These are phyloP conservation scores for Podarcis siculus DNA, from an alignment of 2,797 vertebrate genomes.

Conservation along the genomic window DNA sequence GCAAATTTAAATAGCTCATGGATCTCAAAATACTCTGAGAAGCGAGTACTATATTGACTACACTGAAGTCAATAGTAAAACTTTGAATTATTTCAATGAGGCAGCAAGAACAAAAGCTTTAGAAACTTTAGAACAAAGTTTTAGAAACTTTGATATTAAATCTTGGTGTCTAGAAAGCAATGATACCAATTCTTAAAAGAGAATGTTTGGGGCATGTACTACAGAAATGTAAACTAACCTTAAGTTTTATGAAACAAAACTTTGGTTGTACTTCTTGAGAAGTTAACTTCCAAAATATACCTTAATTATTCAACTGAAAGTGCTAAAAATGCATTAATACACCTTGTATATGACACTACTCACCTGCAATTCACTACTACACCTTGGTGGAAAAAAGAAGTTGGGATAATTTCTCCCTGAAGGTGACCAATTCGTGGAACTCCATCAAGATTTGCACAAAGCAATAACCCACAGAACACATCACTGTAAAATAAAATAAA, in stretches of 20 bases:
- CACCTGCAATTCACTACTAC: constrained; percentile 97
- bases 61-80: background rate
- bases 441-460: constrained; percentile 92
- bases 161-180: background rate
- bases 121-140: constrained; percentile 4
- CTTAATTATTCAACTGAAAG: background rate
- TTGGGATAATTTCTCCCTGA: constrained; percentile 93
- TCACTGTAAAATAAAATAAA: constrained; percentile 81
- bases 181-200: background rate
- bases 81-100: background rate
- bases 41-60: background rate
- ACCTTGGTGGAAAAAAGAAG: constrained; percentile 95
- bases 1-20: background rate
- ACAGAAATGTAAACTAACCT: background rate
- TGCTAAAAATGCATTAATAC: background rate
- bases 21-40: background rate
- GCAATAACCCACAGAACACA: constrained; percentile 96
- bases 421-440: constrained; percentile 91
- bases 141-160: constrained; percentile 10
- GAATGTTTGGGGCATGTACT: background rate
- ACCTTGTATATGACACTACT: constrained; percentile 47
- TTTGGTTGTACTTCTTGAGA: background rate
- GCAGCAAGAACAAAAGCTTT: background rate
- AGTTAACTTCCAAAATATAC: background rate
- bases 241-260: background rate